Percentiles rank a stretch among this genome's conserved stretches.
These are phyloP conservation scores for Xiphorhynchus elegans DNA, from an alignment of 2,113 vertebrate genomes.

Conservation along the genomic window DNA sequence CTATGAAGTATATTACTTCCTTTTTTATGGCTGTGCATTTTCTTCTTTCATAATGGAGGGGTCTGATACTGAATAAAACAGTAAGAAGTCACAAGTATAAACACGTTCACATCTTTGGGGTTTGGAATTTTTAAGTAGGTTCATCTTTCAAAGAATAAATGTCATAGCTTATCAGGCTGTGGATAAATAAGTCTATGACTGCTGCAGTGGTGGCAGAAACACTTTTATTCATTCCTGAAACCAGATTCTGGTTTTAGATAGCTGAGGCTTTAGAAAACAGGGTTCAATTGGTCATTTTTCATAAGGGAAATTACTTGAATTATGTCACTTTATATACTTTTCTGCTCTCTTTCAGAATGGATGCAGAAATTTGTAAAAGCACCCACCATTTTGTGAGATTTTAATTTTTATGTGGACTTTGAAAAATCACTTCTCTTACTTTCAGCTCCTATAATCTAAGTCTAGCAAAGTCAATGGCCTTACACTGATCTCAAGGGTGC, in stretches of 20 bases:
- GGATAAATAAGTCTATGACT: neutral
- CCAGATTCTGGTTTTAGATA: neutral
- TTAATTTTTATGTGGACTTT: neutral
- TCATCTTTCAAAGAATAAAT: neutral
- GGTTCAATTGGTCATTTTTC: neutral
- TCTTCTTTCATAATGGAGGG: neutral
- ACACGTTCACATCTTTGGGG: neutral
- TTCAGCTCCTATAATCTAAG: neutral
- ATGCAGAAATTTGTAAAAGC: neutral
- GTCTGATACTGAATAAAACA: neutral
- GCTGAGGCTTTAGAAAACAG: neutral
- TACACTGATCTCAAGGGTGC: neutral
- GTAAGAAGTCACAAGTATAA: neutral
- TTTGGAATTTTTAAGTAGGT: neutral
- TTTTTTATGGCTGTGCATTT: neutral
- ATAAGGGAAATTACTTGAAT: neutral
- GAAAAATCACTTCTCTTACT: neutral
- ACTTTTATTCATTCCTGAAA: neutral
- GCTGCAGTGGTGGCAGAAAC: neutral
- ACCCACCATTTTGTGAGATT: neutral
- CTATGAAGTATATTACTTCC: neutral
- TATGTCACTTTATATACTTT: neutral
- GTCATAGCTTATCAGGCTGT: neutral
- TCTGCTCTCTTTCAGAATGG: neutral
- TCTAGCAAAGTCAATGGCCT: neutral